Evolutionary conservation across 2,888 invertebrate genomes (phyloP).

Genomic region (Drosophila affinis): DNA sequence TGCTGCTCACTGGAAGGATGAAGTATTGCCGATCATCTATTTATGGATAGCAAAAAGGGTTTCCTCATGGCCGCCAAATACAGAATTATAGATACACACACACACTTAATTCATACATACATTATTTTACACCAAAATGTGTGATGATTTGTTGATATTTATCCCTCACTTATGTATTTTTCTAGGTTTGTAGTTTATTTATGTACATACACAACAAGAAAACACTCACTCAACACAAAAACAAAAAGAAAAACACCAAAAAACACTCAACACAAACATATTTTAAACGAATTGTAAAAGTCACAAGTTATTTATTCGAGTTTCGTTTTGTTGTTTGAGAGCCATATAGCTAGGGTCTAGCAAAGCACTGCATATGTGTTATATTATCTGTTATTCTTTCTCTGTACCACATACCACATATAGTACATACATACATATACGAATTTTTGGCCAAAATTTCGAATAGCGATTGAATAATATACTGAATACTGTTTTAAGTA

Average conservation of each 20-base stretch:
- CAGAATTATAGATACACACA: slow-evolving; percentile 51
- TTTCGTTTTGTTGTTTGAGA: slow-evolving; percentile 39
- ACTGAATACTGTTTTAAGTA: slow-evolving; percentile 75
- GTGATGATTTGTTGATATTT: slow-evolving; percentile 62
- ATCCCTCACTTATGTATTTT: slow-evolving; percentile 32
- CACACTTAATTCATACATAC: slow-evolving; percentile 46
- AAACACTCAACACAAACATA: slow-evolving; percentile 37
- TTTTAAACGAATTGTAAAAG: slow-evolving; percentile 57
- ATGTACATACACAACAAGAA: slow-evolving; percentile 62
- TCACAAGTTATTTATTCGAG: slow-evolving; percentile 50
- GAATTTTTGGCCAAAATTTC: slow-evolving; percentile 59
- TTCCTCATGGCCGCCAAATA: slow-evolving; percentile 56
- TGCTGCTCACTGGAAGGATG: not conserved
- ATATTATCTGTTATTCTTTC: slow-evolving; percentile 32
- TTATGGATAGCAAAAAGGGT: slow-evolving; percentile 57
- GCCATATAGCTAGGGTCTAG: slow-evolving; percentile 7
- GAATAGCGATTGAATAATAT: slow-evolving; percentile 42
- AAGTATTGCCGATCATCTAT: slow-evolving; percentile 15
- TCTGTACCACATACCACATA: slow-evolving; percentile 26
- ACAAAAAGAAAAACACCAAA: slow-evolving; percentile 40
- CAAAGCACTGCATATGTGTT: slow-evolving; percentile 9
- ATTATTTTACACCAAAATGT: not conserved
- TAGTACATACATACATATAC: slow-evolving; percentile 18
- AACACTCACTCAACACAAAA: slow-evolving; percentile 22
- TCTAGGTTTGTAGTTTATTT: slow-evolving; percentile 65